These are phyloP conservation scores for Theocolax elegans DNA, from an alignment of 1,140 invertebrate species.

Conservation along the genomic window DNA sequence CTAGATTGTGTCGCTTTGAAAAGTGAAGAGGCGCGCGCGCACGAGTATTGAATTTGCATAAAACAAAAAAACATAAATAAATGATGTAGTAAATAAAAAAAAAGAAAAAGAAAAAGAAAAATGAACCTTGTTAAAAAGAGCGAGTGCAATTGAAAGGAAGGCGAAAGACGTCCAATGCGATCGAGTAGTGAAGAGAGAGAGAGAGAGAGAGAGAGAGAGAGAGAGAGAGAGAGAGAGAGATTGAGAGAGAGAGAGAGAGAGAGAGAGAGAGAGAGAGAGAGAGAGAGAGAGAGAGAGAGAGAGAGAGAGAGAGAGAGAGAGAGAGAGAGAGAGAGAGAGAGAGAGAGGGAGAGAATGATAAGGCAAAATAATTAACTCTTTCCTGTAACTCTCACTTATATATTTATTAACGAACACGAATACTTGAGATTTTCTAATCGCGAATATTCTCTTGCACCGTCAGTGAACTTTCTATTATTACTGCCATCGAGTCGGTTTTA, in stretches of 20 bases:
- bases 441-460: slow-evolving; percentile 31
- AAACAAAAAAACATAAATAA: slow-evolving; percentile 7
- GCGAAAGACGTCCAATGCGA: slow-evolving; percentile 23
- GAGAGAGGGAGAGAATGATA: too few relatives aligned
- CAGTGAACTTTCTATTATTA: slow-evolving; percentile 38
- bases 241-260: not conserved
- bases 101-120: not conserved
- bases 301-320: too few relatives aligned
- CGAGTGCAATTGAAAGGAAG: slow-evolving; percentile 6
- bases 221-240: not conserved
- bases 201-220: not conserved
- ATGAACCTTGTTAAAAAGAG: not conserved
- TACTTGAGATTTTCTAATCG: slow-evolving; percentile 18
- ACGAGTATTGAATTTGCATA: slow-evolving; percentile 11
- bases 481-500: slow-evolving; percentile 13
- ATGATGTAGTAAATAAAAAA: slow-evolving; percentile 4
- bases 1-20: slow-evolving; percentile 17
- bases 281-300: too few relatives aligned
- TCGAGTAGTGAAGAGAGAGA: not conserved
- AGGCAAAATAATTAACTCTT: too few relatives aligned
- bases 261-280: slow-evolving; percentile 17
- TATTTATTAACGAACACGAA: slow-evolving; percentile 10
- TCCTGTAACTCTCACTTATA: slow-evolving; percentile 28
- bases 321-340: not conserved
- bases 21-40: slow-evolving; percentile 20